Conservation (phyloP, 2,888 invertebrate genomes). For the Azorinus chamasolen region DNA sequence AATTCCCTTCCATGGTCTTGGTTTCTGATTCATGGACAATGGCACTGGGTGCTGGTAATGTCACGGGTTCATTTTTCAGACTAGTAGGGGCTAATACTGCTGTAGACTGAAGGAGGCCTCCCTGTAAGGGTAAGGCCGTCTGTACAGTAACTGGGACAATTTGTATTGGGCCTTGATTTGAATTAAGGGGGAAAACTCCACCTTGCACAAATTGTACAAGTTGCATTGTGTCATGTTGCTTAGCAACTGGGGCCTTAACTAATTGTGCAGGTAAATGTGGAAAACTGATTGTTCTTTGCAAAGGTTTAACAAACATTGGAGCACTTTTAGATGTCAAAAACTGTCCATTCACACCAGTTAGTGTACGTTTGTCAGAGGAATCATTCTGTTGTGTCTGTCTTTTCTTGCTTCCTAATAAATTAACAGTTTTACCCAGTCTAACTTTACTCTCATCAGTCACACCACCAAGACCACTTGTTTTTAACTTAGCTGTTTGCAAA, state of each 20-base stretch:
- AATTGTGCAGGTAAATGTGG: too few relatives aligned
- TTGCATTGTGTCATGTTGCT: neutral
- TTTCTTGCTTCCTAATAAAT: too few relatives aligned
- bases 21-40: too few relatives aligned
- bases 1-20: too few relatives aligned
- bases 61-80: neutral
- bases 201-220: slow-evolving; percentile 1
- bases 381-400: neutral
- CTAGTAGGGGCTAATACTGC: slow-evolving; percentile 4
- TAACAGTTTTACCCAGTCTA: too few relatives aligned
- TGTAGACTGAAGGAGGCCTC: neutral
- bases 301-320: too few relatives aligned
- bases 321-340: too few relatives aligned
- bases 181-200: too few relatives aligned
- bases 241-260: too few relatives aligned
- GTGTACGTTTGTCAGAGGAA: neutral
- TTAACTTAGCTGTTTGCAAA: neutral
- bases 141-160: slow-evolving; percentile 10
- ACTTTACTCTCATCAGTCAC: neutral
- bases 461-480: neutral
- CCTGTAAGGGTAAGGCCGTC: neutral
- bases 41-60: too few relatives aligned
- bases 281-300: neutral
- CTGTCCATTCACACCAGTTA: slow-evolving; percentile 6
- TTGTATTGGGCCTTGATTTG: neutral